These are phyloP conservation scores for Phaenicophaeus curvirostris DNA, from an alignment of 2,797 vertebrate species.

Conservation along the genomic window DNA sequence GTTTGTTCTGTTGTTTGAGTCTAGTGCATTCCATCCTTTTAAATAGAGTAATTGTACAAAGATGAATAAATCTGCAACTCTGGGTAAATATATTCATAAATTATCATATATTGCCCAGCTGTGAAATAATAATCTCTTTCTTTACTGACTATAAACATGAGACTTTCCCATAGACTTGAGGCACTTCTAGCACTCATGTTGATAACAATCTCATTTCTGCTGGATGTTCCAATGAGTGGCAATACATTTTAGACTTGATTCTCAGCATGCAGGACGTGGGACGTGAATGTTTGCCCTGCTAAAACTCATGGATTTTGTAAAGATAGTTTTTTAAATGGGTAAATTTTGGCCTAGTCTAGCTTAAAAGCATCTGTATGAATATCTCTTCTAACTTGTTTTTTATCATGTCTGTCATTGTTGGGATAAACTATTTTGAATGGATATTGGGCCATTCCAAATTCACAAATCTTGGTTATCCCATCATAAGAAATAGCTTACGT, in stretches of 20 bases:
- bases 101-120: neutral
- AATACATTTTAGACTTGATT: neutral
- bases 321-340: neutral
- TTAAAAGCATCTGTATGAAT: neutral
- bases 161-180: neutral
- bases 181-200: neutral
- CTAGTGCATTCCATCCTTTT: neutral
- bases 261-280: neutral
- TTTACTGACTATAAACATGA: neutral
- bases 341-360: neutral
- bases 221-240: neutral
- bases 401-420: neutral
- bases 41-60: neutral
- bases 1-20: neutral
- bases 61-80: neutral
- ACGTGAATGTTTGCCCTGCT: neutral
- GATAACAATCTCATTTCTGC: neutral
- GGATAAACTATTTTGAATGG: neutral
- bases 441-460: neutral
- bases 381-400: neutral
- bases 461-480: neutral
- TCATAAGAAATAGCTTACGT: neutral
- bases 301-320: neutral
- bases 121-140: neutral
- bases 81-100: neutral